Evolutionary conservation across 2,797 vertebrate species (phyloP).

Genomic region (Fratercula arctica): DNA sequence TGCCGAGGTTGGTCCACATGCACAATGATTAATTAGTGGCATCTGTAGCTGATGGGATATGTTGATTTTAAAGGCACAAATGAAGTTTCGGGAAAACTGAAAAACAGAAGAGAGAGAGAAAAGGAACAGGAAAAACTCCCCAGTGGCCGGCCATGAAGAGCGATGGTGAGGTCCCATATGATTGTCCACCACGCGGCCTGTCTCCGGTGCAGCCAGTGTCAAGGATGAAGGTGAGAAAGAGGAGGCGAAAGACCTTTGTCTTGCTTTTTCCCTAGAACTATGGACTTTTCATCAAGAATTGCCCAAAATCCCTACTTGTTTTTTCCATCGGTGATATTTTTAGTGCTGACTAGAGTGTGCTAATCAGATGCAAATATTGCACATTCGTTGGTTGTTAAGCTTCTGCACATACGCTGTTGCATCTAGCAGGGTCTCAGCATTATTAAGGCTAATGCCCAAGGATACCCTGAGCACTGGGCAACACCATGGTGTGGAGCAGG

Average conservation of each 20-base stretch:
- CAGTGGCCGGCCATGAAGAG: not conserved
- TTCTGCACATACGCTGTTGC: not conserved
- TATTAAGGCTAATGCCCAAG: not conserved
- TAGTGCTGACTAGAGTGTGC: not conserved
- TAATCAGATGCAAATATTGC: not conserved
- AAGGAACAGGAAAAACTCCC: not conserved
- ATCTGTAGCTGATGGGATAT: not conserved
- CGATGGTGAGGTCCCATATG: not conserved
- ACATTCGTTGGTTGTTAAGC: not conserved
- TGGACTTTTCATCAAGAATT: not conserved
- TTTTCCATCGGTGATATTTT: not conserved
- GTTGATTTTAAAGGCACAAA: not conserved
- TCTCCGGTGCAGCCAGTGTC: not conserved
- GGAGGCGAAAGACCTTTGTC: not conserved
- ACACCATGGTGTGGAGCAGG: not conserved
- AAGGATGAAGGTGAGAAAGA: not conserved
- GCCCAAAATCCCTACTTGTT: not conserved
- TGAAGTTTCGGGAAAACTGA: not conserved
- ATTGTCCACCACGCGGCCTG: rapidly evolving
- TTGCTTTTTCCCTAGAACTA: not conserved
- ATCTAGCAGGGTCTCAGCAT: not conserved
- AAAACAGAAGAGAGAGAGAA: not conserved
- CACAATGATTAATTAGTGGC: not conserved
- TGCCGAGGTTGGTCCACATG: not conserved
- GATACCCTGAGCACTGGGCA: not conserved